A percentile compares a stretch with the other conserved stretches of the same genome.
Conservation (phyloP, 2,888 invertebrate species). For the Mythimna lalbum region DNA sequence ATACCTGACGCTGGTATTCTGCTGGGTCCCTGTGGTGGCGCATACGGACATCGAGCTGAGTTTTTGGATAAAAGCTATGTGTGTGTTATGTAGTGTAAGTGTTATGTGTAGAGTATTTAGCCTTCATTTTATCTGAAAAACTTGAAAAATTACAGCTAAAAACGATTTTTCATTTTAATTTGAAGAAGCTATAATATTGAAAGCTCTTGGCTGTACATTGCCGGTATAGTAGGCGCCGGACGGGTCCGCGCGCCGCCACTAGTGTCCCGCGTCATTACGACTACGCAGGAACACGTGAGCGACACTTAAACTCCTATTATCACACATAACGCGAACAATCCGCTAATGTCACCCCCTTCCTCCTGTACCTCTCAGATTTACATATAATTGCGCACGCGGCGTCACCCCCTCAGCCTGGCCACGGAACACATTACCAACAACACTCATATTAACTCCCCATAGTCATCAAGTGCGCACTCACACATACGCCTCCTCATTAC, state of each 20-base stretch:
- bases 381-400: conserved; percentile 66
- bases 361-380: conserved; percentile 59
- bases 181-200: background rate
- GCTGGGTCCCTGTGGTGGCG: too few relatives aligned
- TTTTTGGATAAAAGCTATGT: too few relatives aligned
- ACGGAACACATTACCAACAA: conserved; percentile 31
- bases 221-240: background rate
- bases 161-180: background rate
- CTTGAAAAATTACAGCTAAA: background rate
- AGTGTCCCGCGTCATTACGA: conserved; percentile 56
- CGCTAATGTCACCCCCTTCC: conserved; percentile 66
- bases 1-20: too few relatives aligned
- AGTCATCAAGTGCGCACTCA: background rate
- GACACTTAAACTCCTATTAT: conserved; percentile 77
- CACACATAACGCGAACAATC: conserved; percentile 65
- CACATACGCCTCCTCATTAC: conserved; percentile 1
- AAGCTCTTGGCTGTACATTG: background rate
- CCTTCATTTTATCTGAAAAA: background rate
- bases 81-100: too few relatives aligned
- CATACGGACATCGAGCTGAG: too few relatives aligned
- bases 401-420: conserved; percentile 34
- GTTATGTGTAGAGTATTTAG: too few relatives aligned
- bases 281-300: conserved; percentile 54
- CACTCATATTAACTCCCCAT: background rate
- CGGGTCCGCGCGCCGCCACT: conserved; percentile 27